Evolutionary conservation across 2,888 invertebrate species (phyloP).

Genomic region (Xestia c-nigrum): DNA sequence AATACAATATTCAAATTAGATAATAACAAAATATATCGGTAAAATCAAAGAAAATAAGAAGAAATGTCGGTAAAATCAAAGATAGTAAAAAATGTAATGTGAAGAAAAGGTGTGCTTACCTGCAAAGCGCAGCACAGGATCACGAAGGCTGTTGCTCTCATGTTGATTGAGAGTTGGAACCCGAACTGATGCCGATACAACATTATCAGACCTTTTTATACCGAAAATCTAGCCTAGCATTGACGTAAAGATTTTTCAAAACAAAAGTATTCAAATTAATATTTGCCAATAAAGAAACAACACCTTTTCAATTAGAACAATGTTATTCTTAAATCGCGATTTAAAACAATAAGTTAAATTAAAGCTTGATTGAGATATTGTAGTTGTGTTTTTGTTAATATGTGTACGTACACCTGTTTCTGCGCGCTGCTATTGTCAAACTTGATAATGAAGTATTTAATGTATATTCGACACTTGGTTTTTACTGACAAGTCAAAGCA

Average conservation of each 20-base stretch:
- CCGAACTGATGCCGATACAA: conserved; percentile 81
- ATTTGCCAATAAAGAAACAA: conserved; percentile 74
- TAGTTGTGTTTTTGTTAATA: conserved; percentile 12
- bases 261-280: conserved; percentile 71
- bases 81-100: background rate
- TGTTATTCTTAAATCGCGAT: conserved; percentile 69
- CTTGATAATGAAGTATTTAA: conserved; percentile 16
- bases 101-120: conserved; percentile 74
- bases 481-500: conserved; percentile 28
- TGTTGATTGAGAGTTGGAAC: conserved; percentile 84
- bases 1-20: too few species aligned
- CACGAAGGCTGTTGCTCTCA: conserved; percentile 87
- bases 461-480: conserved; percentile 34
- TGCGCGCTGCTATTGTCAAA: background rate
- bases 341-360: conserved; percentile 80
- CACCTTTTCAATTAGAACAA: conserved; percentile 74
- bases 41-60: background rate
- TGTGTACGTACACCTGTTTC: conserved; percentile 44
- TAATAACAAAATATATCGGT: background rate
- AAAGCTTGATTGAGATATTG: conserved; percentile 73
- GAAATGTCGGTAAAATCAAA: background rate
- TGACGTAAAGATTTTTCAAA: conserved; percentile 67
- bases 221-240: conserved; percentile 62
- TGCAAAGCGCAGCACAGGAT: conserved; percentile 87
- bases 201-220: conserved; percentile 79